Percentiles rank a stretch among this genome's conserved stretches.
These are phyloP conservation scores for Frankliniella fusca DNA, from an alignment of 2,888 invertebrate species.

Conservation along the genomic window DNA sequence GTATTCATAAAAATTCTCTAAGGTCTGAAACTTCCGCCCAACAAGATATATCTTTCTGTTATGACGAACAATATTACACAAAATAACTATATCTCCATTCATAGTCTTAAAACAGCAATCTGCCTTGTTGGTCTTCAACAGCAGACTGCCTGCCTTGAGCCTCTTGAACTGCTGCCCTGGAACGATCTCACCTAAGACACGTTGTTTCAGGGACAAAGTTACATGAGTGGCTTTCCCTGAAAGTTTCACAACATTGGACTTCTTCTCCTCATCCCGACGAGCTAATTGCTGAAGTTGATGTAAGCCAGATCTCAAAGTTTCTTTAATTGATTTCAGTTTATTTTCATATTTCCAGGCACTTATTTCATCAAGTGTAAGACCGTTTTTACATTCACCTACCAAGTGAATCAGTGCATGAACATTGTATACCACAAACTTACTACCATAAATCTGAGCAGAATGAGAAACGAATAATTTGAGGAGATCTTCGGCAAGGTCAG, in stretches of 20 bases:
- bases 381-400: not conserved
- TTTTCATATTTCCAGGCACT: constrained; percentile 5
- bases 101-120: not conserved
- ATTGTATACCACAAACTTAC: not conserved
- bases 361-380: not conserved
- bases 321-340: not conserved
- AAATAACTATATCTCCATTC: not conserved
- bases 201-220: not conserved
- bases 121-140: not conserved
- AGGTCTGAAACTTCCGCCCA: too few species aligned
- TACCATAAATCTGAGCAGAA: constrained; percentile 26
- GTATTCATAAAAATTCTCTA: too few species aligned
- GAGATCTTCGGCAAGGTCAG: not conserved
- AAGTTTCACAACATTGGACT: too few species aligned
- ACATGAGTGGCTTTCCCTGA: not conserved
- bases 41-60: not conserved
- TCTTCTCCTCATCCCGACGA: constrained; percentile 5
- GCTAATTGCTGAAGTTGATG: not conserved
- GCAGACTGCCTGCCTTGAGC: not conserved
- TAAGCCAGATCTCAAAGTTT: too few species aligned
- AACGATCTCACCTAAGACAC: too few species aligned
- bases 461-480: constrained; percentile 16
- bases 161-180: not conserved
- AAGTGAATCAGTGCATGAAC: not conserved
- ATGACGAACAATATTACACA: not conserved